These are phyloP conservation scores for Tetramorium alpestre DNA, from an alignment of 1,140 invertebrate genomes.

Conservation along the genomic window DNA sequence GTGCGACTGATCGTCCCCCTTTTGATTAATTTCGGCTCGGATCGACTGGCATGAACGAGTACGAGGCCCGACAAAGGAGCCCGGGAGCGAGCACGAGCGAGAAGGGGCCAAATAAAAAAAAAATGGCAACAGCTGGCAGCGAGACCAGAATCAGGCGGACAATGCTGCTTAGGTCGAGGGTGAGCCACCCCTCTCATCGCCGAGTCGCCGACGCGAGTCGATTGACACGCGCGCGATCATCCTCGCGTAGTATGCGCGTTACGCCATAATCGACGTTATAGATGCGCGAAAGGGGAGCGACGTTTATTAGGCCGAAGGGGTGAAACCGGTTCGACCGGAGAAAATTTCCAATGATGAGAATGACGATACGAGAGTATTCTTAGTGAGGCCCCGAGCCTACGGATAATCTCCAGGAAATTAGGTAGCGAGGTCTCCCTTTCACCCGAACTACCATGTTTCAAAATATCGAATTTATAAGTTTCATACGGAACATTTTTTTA, in stretches of 20 bases:
- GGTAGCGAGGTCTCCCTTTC: neutral
- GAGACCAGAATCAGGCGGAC: conserved; percentile 67
- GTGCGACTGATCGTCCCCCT: conserved; percentile 71
- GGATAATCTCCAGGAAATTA: neutral
- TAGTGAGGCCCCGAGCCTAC: neutral
- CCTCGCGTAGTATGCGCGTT: conserved; percentile 49
- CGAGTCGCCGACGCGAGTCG: conserved; percentile 22
- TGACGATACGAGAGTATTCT: neutral
- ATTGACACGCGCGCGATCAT: conserved; percentile 62
- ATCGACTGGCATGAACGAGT: conserved; percentile 64
- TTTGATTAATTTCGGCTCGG: conserved; percentile 77
- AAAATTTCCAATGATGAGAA: conserved; percentile 41
- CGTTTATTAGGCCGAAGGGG: conserved; percentile 32
- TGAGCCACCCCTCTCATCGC: conserved; percentile 35
- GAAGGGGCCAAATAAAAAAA: conserved; percentile 28
- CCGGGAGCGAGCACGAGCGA: neutral
- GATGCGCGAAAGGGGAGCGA: conserved; percentile 27
- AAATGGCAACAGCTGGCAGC: conserved; percentile 73
- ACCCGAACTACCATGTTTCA: neutral
- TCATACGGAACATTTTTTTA: neutral
- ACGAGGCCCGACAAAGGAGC: conserved; percentile 68
- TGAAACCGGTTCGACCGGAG: neutral
- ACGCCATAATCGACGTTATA: conserved; percentile 51
- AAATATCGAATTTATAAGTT: neutral
- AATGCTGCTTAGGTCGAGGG: conserved; percentile 52